Conservation (phyloP, 2,113 vertebrate genomes). For the Australoheros scitulus region DNA sequence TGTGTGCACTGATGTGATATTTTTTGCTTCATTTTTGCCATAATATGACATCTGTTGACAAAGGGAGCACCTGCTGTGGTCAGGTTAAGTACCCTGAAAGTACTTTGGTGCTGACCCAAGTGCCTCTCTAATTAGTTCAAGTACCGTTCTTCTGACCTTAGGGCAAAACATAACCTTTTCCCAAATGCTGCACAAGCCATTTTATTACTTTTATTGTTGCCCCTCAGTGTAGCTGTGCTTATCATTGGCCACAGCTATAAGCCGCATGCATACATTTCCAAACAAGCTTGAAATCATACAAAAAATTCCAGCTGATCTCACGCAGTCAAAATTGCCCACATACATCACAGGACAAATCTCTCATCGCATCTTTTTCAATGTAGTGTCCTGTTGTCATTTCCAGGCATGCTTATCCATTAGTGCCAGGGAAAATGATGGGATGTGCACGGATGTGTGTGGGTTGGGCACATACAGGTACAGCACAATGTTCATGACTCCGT, state of each 20-base stretch:
- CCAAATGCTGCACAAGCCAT: not conserved
- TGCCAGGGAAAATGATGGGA: conserved; percentile 42
- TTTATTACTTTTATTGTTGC: not conserved
- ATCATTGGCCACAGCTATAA: not conserved
- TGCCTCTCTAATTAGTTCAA: not conserved
- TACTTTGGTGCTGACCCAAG: not conserved
- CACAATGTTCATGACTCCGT: conserved; percentile 29
- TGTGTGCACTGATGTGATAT: not conserved
- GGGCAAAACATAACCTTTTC: not conserved
- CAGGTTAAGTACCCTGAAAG: conserved; percentile 12
- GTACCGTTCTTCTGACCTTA: conserved; percentile 2
- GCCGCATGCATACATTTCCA: not conserved
- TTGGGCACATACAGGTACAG: conserved; percentile 35
- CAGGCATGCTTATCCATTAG: conserved; percentile 53
- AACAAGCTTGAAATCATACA: conserved; percentile 1
- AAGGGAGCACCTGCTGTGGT: not conserved
- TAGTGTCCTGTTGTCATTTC: conserved; percentile 52
- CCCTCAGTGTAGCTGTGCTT: not conserved
- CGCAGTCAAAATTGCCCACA: conserved; percentile 11
- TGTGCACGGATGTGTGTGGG: not conserved
- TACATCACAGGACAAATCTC: conserved; percentile 29
- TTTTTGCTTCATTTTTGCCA: not conserved
- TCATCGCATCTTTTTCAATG: conserved; percentile 17
- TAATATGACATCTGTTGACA: conserved; percentile 6
- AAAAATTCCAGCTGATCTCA: conserved; percentile 5